phyloP scores from a whole-genome alignment of 2,888 invertebrate species.

The Diaperis boleti region DNA sequence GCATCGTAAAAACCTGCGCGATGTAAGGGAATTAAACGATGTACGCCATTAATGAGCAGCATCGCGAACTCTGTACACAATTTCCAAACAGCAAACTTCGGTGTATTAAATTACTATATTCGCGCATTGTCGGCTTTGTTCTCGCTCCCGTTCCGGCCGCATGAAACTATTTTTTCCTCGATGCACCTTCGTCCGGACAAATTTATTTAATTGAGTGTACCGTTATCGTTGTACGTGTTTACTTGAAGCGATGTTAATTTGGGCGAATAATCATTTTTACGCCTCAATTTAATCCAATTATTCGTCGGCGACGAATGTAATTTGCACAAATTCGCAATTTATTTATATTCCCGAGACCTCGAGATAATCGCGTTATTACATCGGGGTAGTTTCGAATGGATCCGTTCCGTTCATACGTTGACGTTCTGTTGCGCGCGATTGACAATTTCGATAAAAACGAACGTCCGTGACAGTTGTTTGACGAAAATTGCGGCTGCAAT shows the following conservation, averaged over 20 bases:
- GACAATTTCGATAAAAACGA: slow-evolving; percentile 5
- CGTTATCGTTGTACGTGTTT: slow-evolving; percentile 42
- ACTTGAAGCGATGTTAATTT: slow-evolving; percentile 42
- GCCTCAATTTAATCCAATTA: slow-evolving; percentile 37
- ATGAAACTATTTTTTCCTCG: neutral
- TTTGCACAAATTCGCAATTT: slow-evolving; percentile 36
- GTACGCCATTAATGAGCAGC: too few species aligned
- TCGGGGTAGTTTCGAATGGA: slow-evolving; percentile 20
- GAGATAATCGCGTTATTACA: slow-evolving; percentile 28
- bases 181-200: slow-evolving; percentile 9
- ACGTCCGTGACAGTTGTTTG: slow-evolving; percentile 1
- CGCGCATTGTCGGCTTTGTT: neutral
- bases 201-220: slow-evolving; percentile 42
- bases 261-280: slow-evolving; percentile 41
- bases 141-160: neutral
- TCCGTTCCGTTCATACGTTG: neutral
- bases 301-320: slow-evolving; percentile 25
- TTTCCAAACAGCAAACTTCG: neutral
- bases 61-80: neutral
- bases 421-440: neutral
- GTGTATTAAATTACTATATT: neutral
- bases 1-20: too few species aligned
- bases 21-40: too few species aligned
- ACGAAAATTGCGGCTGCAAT: slow-evolving; percentile 2
- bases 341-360: slow-evolving; percentile 15